Evolutionary conservation across 2,888 invertebrate species (phyloP).

Genomic region (Carabus problematicus): DNA sequence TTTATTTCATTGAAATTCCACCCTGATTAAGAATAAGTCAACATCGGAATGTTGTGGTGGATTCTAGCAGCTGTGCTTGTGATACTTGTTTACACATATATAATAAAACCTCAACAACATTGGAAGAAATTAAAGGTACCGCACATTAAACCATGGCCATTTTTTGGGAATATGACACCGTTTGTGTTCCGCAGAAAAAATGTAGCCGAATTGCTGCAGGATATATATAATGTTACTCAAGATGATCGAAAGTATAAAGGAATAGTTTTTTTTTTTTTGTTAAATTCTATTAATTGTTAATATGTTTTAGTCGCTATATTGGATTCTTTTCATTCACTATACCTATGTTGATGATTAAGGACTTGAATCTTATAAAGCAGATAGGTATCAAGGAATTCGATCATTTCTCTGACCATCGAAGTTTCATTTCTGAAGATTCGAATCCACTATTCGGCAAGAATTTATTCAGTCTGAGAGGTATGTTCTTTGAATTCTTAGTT

Average conservation of each 20-base stretch:
- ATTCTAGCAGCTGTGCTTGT: constrained; percentile 9
- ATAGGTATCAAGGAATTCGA: constrained; percentile 48
- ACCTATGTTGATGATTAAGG: constrained; percentile 50
- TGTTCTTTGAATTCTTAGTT: neutral
- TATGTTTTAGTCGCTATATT: constrained; percentile 40
- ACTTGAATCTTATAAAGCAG: constrained; percentile 52
- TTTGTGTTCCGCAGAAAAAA: constrained; percentile 8
- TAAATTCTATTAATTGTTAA: neutral
- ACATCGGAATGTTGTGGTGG: constrained; percentile 19
- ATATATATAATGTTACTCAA: constrained; percentile 10
- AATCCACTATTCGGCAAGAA: constrained; percentile 43
- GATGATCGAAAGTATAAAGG: constrained; percentile 15
- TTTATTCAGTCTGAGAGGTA: constrained; percentile 42
- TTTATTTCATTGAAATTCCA: too few relatives aligned
- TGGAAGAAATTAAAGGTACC: constrained; percentile 26
- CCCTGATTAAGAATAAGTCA: neutral
- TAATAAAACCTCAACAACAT: constrained; percentile 23
- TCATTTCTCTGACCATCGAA: constrained; percentile 48
- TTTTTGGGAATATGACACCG: constrained; percentile 19
- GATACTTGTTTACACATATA: constrained; percentile 15
- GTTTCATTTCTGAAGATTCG: constrained; percentile 39
- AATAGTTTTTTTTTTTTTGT: neutral
- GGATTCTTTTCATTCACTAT: constrained; percentile 45
- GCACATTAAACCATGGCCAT: constrained; percentile 23
- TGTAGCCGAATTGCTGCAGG: constrained; percentile 7